Evolutionary conservation across 1,140 invertebrate species (phyloP).

Genomic region (Drosophila littoralis): DNA sequence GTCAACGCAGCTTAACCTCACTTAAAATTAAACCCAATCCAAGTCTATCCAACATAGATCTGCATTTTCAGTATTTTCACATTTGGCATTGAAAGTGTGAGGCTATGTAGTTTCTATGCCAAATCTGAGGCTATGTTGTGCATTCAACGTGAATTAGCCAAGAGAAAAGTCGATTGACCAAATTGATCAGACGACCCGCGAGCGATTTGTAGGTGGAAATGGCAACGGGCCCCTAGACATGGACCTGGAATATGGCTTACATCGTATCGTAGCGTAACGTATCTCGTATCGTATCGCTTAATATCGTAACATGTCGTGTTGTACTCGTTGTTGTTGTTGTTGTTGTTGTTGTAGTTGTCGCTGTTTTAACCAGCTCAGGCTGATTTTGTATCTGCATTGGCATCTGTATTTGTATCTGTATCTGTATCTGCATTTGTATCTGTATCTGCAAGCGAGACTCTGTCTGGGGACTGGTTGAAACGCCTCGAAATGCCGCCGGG

Average conservation of each 20-base stretch:
- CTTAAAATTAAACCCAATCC: no score
- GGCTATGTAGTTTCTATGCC: no score
- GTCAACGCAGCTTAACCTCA: no score
- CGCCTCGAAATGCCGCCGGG: conserved; percentile 55
- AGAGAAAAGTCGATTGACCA: no score
- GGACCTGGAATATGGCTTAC: conserved; percentile 15
- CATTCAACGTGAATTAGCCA: no score
- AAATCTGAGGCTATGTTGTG: no score
- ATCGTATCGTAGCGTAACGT: conserved; percentile 16
- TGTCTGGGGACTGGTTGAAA: conserved; percentile 40
- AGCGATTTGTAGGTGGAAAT: neutral
- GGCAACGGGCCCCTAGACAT: conserved; percentile 1
- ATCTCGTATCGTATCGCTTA: conserved; percentile 13
- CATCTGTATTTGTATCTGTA: conserved; percentile 16
- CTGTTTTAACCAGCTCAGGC: conserved; percentile 5
- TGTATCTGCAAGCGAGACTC: conserved; percentile 22
- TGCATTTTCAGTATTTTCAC: no score
- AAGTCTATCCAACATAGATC: no score
- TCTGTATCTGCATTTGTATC: conserved; percentile 7
- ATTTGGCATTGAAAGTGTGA: no score
- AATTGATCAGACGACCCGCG: conserved; percentile 1
- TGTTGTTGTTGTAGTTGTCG: neutral
- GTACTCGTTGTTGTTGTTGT: conserved; percentile 1
- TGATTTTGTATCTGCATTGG: neutral
- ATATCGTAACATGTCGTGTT: conserved; percentile 21